Evolutionary conservation across 1,140 invertebrate species (phyloP).

Genomic region (Tetragnatha versicolor): DNA sequence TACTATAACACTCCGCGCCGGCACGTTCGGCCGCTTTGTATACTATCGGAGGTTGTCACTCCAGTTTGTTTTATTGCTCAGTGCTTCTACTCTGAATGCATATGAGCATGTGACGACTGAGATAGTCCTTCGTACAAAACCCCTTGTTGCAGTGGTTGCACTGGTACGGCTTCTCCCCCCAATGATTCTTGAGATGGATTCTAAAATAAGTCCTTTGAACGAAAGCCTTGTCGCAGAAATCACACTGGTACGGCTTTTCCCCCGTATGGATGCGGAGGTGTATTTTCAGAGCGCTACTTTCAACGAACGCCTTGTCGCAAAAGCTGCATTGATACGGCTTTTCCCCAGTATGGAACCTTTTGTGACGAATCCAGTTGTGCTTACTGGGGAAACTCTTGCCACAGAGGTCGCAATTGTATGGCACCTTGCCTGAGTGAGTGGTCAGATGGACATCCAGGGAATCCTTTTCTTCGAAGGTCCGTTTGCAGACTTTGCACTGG

Average conservation of each 20-base stretch:
- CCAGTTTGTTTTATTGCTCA: no score
- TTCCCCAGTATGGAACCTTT: background rate
- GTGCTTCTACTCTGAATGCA: no score
- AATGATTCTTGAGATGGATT: background rate
- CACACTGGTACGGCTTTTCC: no score
- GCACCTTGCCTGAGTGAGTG: background rate
- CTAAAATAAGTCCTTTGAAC: background rate
- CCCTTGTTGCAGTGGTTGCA: background rate
- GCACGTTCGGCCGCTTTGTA: no score
- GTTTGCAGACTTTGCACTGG: constrained; percentile 75
- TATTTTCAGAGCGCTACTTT: background rate
- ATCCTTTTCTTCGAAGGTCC: constrained; percentile 77
- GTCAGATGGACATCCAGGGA: constrained; percentile 65
- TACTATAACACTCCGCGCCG: no score
- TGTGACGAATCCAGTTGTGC: background rate
- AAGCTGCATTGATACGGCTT: no score
- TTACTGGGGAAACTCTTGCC: background rate
- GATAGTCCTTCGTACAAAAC: no score
- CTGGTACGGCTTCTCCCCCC: background rate
- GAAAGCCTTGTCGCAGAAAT: no score
- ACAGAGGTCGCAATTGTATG: background rate
- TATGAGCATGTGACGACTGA: no score
- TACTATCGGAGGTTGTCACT: no score
- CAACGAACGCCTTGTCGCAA: background rate
- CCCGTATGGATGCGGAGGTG: no score